Evolutionary conservation across 2,888 invertebrate genomes (phyloP), one percentile per base, ranked within the genome.

Genomic region (Geophilus truncorum): DNA sequence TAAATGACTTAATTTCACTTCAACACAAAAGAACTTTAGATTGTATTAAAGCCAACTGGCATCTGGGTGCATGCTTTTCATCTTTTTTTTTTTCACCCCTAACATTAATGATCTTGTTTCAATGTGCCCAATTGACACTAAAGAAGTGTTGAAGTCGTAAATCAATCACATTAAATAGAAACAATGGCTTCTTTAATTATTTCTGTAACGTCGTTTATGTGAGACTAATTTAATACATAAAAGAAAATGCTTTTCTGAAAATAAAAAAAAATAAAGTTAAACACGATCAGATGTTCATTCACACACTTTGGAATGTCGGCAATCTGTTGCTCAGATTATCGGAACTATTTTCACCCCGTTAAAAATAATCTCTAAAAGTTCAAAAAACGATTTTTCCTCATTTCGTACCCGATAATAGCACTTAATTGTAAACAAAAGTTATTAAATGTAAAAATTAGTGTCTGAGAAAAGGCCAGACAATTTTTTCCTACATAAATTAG

Each of bases 121-220:
- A 70, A 70, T 70, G 70, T 25, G 28, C n/a, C 70, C 28, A 70
- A 70, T 25, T 70, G 70, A 70, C 70, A 70, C 70, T 70, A 28
- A 70, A 28, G 10, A 70, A 70, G 28, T 12, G 70, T 70, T 70
- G 1, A 12, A 70, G 25, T 70, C 70, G 28, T 70, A 70, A 70
- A 70, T 70, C 70, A 70, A 70, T 70, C 70, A 70, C 25, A 23
- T 28, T 70, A 70, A 70, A 70, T 70, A 70, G 70, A 70, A 70
- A 70, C 70, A 70, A 70, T 70, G 70, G 70, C 28, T 70, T 23
- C 70, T 70, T 70, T 70, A 70, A 70, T 70, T 70, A 70, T 70
- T 70, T 28, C 15, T n/a, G 70, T 70, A 28, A 70, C 28, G 70
- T 25, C 23, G 10, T 18, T 70, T 12, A 25, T 3, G 10, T 9